Evolutionary conservation across 2,888 invertebrate species (phyloP).

Genomic region (Diploptera punctata): DNA sequence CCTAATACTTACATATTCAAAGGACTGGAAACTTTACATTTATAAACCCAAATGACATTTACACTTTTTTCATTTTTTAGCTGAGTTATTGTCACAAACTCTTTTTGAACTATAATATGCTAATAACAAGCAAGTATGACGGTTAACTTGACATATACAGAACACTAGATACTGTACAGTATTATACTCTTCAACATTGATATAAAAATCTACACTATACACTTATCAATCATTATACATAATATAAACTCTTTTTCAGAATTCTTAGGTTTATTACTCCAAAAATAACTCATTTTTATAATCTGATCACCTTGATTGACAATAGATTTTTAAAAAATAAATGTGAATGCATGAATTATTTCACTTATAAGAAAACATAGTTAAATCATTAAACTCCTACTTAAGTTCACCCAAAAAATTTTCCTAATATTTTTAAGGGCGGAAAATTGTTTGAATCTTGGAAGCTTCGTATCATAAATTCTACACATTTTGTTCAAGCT

Average conservation of each 20-base stretch:
- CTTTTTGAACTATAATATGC: no score
- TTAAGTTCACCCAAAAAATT: background rate
- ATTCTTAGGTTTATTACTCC: background rate
- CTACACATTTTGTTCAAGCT: no score
- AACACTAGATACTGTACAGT: background rate
- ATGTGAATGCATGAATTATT: background rate
- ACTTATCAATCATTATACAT: slow-evolving; percentile 2
- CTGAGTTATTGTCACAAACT: slow-evolving; percentile 30
- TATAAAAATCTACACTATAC: slow-evolving; percentile 19
- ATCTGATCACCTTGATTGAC: background rate
- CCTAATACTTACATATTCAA: slow-evolving; percentile 7
- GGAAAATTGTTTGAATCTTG: background rate
- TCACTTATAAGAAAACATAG: background rate
- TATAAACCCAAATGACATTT: slow-evolving; percentile 10
- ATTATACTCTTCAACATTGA: slow-evolving; percentile 1
- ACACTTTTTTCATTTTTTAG: background rate
- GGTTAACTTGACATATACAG: background rate
- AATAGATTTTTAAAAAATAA: background rate
- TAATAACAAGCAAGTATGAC: slow-evolving; percentile 21
- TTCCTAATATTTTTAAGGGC: background rate
- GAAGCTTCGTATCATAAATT: no score
- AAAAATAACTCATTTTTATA: slow-evolving; percentile 3
- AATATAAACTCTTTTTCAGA: slow-evolving; percentile 1
- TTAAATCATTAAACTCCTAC: background rate
- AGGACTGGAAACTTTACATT: slow-evolving; percentile 2